A percentile compares a stretch with the other conserved stretches of the same genome.
phyloP scores from a whole-genome alignment of 2,888 invertebrate species.

The Acrobasis suavella region DNA sequence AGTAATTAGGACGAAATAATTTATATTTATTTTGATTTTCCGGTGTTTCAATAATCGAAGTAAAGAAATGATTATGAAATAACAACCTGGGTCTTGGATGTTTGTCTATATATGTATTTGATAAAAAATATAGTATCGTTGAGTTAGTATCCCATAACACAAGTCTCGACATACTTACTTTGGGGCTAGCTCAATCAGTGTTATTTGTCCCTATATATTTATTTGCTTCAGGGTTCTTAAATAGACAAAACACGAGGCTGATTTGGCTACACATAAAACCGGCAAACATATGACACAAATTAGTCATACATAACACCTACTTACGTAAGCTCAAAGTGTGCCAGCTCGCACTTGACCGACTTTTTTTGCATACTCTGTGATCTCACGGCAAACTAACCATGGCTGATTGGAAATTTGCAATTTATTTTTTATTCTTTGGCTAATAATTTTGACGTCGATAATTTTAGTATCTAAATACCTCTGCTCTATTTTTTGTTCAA shows the following conservation, averaged over 20 bases:
- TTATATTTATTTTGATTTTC: too few relatives aligned
- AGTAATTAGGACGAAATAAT: too few relatives aligned
- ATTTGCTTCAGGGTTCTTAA: too few relatives aligned
- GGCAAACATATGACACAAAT: not conserved
- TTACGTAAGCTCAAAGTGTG: conserved; percentile 1
- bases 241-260: not conserved
- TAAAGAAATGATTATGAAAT: too few relatives aligned
- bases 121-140: too few relatives aligned
- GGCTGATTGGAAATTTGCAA: not conserved
- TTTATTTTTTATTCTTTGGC: not conserved
- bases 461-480: not conserved
- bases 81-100: too few relatives aligned
- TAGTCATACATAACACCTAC: not conserved
- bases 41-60: too few relatives aligned
- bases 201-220: too few relatives aligned
- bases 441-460: not conserved
- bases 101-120: too few relatives aligned
- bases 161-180: too few relatives aligned
- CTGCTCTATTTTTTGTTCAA: not conserved
- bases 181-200: too few relatives aligned
- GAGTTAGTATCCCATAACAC: too few relatives aligned
- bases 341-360: conserved; percentile 6
- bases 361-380: conserved; percentile 7
- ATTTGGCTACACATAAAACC: not conserved
- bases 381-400: not conserved